A percentile compares a stretch with the other conserved stretches of the same genome.
These are phyloP conservation scores for Ectemnius continuus DNA, from an alignment of 2,888 invertebrate species.

Conservation along the genomic window DNA sequence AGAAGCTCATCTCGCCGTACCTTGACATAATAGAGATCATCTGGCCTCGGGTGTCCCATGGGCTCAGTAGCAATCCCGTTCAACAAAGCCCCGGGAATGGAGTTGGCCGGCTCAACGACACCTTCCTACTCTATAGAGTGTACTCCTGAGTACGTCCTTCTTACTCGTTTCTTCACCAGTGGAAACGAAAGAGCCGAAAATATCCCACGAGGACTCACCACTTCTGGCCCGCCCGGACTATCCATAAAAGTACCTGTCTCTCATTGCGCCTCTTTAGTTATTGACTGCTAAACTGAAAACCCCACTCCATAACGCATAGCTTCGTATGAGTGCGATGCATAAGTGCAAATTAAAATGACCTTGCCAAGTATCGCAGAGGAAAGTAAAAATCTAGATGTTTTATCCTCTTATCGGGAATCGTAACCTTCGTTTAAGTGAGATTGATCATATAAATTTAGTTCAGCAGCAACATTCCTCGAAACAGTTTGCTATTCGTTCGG, in stretches of 20 bases:
- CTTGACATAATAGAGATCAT: constrained; percentile 66
- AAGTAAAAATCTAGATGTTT: constrained; percentile 2
- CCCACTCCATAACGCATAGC: no score
- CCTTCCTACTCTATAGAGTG: constrained; percentile 33
- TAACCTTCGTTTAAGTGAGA: constrained; percentile 3
- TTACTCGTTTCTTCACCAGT: constrained; percentile 44
- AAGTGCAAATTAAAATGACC: no score
- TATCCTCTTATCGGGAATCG: neutral
- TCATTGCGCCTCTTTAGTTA: no score
- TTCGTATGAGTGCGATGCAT: no score
- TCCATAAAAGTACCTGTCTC: no score
- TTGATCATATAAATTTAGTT: constrained; percentile 33
- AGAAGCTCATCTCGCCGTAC: constrained; percentile 64
- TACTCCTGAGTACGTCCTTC: constrained; percentile 42
- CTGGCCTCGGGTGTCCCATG: constrained; percentile 59
- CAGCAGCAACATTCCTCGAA: constrained; percentile 7
- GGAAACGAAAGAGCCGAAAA: constrained; percentile 29
- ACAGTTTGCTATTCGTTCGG: constrained; percentile 6
- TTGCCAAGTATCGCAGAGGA: neutral
- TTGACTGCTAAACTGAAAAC: no score
- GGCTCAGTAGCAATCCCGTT: constrained; percentile 64
- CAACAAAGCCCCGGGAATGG: constrained; percentile 65
- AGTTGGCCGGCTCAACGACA: constrained; percentile 58
- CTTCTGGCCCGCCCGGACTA: constrained; percentile 17
- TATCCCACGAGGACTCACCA: constrained; percentile 36